These are phyloP conservation scores for Nebria salina DNA, from an alignment of 2,888 invertebrate species.

Conservation along the genomic window DNA sequence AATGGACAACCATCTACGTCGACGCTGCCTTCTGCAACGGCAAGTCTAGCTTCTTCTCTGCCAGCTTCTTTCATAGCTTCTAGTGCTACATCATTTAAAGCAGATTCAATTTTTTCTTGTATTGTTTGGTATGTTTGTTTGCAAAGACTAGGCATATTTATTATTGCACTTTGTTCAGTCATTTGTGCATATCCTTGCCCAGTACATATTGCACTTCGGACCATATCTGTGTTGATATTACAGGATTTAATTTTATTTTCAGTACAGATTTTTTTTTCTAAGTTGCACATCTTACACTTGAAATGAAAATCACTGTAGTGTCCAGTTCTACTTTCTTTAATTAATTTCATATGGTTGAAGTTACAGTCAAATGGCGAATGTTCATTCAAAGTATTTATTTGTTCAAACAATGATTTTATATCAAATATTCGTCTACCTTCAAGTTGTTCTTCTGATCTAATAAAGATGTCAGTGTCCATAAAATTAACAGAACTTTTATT, in stretches of 20 bases:
- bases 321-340: neutral
- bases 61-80: neutral
- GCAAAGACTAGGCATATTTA: slow-evolving; percentile 3
- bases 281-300: slow-evolving; percentile 4
- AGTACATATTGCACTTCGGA: slow-evolving; percentile 1
- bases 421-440: slow-evolving; percentile 10
- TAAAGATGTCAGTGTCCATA: no score
- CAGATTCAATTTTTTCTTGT: neutral
- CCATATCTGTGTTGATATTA: neutral
- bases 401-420: neutral
- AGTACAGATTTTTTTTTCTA: neutral
- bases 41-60: neutral
- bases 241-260: neutral
- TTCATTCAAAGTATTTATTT: neutral
- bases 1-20: neutral
- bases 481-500: no score
- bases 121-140: neutral
- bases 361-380: neutral
- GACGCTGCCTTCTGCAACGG: neutral
- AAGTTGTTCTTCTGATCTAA: no score
- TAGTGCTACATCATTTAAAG: neutral
- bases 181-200: slow-evolving; percentile 4
- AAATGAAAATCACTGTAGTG: neutral
- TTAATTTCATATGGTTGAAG: slow-evolving; percentile 4
- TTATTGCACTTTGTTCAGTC: slow-evolving; percentile 9